Percentiles rank a stretch among this genome's conserved stretches.
These are phyloP conservation scores for Hyalella azteca DNA, from an alignment of 2,888 invertebrate species.

Conservation along the genomic window DNA sequence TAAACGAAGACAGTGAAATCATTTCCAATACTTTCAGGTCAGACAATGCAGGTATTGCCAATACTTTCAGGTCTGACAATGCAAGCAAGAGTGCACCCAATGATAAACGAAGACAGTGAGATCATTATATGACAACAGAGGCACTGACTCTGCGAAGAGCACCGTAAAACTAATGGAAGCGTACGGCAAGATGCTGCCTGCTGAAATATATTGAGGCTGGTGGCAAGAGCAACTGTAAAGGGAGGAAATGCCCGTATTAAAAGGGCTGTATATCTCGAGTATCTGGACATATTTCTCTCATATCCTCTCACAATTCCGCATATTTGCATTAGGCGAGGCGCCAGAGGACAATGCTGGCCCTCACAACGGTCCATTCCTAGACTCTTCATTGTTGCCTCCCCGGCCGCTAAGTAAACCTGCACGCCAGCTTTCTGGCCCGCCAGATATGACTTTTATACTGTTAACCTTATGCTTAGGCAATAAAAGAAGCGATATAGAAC, in stretches of 20 bases:
- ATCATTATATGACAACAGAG: constrained; percentile 11
- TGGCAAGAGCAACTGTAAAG: constrained; percentile 27
- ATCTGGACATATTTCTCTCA: constrained; percentile 39
- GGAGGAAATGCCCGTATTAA: constrained; percentile 25
- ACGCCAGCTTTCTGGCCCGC: background rate
- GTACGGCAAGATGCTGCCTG: constrained; percentile 27
- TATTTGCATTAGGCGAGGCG: constrained; percentile 37
- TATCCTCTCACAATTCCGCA: constrained; percentile 27
- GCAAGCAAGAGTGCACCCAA: background rate
- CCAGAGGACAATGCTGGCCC: constrained; percentile 25
- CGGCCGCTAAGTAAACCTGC: constrained; percentile 36
- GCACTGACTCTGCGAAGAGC: constrained; percentile 3
- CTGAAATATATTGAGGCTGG: constrained; percentile 29
- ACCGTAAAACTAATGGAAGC: constrained; percentile 27
- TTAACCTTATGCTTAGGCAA: constrained; percentile 36
- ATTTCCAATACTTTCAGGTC: too few relatives aligned
- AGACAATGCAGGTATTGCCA: too few relatives aligned
- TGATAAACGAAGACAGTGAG: constrained; percentile 4
- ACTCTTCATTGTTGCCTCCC: constrained; percentile 23
- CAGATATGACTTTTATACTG: constrained; percentile 27
- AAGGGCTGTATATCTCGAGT: constrained; percentile 36
- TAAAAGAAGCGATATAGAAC: constrained; percentile 28
- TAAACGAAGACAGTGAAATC: too few relatives aligned
- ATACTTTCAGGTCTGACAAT: too few relatives aligned
- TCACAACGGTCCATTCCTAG: constrained; percentile 24